Conservation (phyloP, 2,797 vertebrate genomes). For the Anabacerthia variegaticeps region DNA sequence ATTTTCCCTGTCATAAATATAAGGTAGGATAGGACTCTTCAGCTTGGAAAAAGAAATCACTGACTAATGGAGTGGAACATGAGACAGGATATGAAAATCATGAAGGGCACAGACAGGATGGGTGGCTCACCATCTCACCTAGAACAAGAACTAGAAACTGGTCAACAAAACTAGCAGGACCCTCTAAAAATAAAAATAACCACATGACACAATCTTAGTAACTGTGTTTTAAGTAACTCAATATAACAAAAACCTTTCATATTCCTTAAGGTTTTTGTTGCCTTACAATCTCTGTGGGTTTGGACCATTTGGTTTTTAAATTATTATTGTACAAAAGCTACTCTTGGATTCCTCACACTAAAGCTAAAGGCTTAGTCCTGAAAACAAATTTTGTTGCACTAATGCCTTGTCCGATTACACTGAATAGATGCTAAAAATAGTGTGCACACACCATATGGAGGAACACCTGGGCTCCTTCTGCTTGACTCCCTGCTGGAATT, state of each 20-base stretch:
- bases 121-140: background rate
- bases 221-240: background rate
- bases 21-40: background rate
- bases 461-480: background rate
- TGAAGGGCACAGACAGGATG: background rate
- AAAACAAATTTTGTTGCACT: background rate
- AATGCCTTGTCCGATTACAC: background rate
- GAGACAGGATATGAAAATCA: background rate
- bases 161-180: background rate
- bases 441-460: background rate
- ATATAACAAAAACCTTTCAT: background rate
- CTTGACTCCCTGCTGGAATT: background rate
- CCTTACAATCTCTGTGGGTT: background rate
- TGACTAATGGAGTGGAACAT: background rate
- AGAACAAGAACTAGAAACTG: background rate
- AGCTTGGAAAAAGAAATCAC: background rate
- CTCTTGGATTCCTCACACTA: background rate
- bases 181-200: background rate
- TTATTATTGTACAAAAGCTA: background rate
- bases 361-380: background rate
- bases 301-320: background rate
- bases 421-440: background rate
- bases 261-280: background rate
- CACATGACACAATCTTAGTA: background rate
- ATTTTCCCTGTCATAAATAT: background rate